Conservation (phyloP, 2,113 vertebrate species). For the Sitta europaea region DNA sequence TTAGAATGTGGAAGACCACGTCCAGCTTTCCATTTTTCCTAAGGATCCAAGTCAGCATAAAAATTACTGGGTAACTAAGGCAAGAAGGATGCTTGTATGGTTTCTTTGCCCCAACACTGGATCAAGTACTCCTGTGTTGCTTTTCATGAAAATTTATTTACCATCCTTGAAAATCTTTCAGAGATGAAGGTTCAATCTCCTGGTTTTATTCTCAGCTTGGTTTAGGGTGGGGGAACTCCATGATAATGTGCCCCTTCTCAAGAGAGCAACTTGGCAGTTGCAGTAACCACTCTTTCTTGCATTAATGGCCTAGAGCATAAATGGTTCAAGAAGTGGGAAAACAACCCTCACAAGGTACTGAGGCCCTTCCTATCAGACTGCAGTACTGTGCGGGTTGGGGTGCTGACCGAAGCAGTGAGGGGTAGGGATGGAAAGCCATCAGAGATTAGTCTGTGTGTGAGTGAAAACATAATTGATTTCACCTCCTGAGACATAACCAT, state of each 20-base stretch:
- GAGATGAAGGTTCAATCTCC: background rate
- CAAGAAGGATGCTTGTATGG: background rate
- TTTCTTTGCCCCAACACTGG: background rate
- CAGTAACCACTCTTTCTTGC: background rate
- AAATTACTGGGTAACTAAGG: background rate
- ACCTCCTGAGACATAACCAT: background rate
- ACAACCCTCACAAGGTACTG: background rate
- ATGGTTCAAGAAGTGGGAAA: background rate
- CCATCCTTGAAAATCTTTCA: background rate
- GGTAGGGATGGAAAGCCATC: background rate
- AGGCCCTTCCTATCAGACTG: background rate
- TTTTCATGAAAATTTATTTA: background rate
- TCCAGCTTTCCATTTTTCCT: background rate
- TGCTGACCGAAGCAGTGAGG: background rate
- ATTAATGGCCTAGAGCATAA: background rate
- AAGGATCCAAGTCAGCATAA: background rate
- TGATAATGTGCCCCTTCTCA: fast-evolving
- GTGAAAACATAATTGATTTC: background rate
- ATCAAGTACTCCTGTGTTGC: background rate
- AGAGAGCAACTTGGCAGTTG: background rate
- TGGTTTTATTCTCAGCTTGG: background rate
- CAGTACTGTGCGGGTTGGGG: background rate
- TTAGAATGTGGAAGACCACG: background rate
- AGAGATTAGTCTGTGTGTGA: background rate
- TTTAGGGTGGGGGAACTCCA: background rate